Percentiles rank a stretch among this genome's conserved stretches.
Evolutionary conservation across 2,113 vertebrate genomes (phyloP).

Genomic region (Laterallus jamaicensis): DNA sequence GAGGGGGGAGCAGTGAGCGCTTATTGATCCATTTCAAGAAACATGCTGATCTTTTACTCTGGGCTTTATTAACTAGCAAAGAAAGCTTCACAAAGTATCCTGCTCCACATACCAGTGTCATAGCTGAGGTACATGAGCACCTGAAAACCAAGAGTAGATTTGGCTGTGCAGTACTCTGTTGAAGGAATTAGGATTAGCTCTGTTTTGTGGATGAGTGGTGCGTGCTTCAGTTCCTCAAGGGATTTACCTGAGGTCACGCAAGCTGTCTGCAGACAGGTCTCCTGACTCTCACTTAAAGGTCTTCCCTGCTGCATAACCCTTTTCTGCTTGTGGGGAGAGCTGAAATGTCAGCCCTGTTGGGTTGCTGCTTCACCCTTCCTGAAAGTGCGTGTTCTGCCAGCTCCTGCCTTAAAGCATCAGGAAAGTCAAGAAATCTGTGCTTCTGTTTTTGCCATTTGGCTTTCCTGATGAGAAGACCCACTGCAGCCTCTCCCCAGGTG

Average conservation of each 20-base stretch:
- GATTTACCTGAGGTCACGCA: not conserved
- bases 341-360: not conserved
- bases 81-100: not conserved
- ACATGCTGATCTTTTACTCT: not conserved
- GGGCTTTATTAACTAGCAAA: not conserved
- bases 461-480: not conserved
- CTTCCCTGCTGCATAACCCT: not conserved
- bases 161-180: not conserved
- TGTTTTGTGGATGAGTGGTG: not conserved
- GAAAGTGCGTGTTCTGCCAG: not conserved
- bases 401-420: not conserved
- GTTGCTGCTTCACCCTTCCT: not conserved
- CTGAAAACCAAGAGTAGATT: not conserved
- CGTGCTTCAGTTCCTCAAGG: not conserved
- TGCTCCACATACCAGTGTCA: not conserved
- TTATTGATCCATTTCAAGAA: not conserved
- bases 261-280: not conserved
- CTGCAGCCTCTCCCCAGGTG: not conserved
- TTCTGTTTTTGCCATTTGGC: not conserved
- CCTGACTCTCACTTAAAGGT: not conserved
- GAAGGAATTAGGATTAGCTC: constrained; percentile 18
- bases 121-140: not conserved
- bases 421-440: not conserved
- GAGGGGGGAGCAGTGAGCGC: not conserved
- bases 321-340: not conserved